These are phyloP conservation scores for Alligator mississippiensis DNA, from an alignment of 2,113 vertebrate genomes.

Conservation along the genomic window DNA sequence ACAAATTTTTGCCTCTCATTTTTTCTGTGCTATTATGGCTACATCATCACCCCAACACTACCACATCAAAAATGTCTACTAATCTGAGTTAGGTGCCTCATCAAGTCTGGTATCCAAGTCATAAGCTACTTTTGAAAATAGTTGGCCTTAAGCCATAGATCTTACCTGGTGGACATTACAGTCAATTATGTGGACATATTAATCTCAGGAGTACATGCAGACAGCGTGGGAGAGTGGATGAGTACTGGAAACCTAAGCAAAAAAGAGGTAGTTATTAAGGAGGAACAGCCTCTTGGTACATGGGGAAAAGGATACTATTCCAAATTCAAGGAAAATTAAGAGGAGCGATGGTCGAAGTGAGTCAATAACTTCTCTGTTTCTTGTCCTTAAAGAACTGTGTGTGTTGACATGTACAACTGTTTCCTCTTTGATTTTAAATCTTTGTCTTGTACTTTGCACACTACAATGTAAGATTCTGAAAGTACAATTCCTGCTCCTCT, in stretches of 20 bases:
- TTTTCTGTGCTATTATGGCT: too few species aligned
- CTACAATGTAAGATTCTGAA: background rate
- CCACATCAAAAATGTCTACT: too few species aligned
- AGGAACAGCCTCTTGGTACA: background rate
- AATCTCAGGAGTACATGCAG: too few species aligned
- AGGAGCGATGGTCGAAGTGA: background rate
- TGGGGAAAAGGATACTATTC: background rate
- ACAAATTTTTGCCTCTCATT: too few species aligned
- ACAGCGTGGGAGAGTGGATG: background rate
- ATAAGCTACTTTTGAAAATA: too few species aligned
- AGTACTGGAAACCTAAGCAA: background rate
- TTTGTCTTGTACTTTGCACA: background rate
- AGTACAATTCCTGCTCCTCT: background rate
- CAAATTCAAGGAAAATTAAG: background rate
- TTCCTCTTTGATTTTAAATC: background rate
- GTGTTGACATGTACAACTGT: background rate
- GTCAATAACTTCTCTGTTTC: background rate
- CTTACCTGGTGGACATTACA: too few species aligned
- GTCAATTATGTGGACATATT: too few species aligned
- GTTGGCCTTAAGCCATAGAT: too few species aligned
- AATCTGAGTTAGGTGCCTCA: too few species aligned
- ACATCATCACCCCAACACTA: too few species aligned
- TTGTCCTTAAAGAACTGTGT: background rate
- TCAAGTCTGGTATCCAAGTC: too few species aligned
- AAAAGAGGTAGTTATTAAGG: background rate